Conservation (phyloP, 2,113 vertebrate species). For the Axis porcinus region DNA sequence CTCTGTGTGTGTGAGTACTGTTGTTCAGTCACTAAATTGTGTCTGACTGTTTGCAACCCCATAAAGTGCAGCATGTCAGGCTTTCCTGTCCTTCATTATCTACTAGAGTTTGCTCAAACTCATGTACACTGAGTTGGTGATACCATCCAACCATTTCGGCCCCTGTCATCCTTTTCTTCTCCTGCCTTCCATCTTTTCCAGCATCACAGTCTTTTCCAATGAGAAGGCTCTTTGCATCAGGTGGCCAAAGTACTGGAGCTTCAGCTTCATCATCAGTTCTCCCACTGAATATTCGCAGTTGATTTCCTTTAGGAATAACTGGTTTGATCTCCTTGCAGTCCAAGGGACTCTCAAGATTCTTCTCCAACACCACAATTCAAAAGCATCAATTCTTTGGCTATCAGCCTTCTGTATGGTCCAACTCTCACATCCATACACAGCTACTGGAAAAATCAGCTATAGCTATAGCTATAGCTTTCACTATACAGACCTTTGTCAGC, state of each 20-base stretch:
- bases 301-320: not conserved
- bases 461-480: not conserved
- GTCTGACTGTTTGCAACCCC: not conserved
- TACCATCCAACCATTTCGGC: fast-evolving
- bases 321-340: not conserved
- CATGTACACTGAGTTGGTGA: not conserved
- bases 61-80: not conserved
- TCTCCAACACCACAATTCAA: not conserved
- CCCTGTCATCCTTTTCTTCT: not conserved
- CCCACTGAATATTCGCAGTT: not conserved
- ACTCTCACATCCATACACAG: not conserved
- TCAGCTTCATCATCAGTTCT: not conserved
- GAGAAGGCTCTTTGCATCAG: not conserved
- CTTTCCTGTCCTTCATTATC: not conserved
- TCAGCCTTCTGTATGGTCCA: not conserved
- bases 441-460: not conserved
- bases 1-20: not conserved
- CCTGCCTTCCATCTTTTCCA: not conserved
- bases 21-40: not conserved
- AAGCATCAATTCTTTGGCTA: not conserved
- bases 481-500: not conserved
- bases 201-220: not conserved
- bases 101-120: not conserved
- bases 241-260: not conserved
- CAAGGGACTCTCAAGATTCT: not conserved